Percentiles rank a stretch among this genome's conserved stretches.
Evolutionary conservation across 2,888 invertebrate species (phyloP).

Genomic region (Oxyscelio sp.): DNA sequence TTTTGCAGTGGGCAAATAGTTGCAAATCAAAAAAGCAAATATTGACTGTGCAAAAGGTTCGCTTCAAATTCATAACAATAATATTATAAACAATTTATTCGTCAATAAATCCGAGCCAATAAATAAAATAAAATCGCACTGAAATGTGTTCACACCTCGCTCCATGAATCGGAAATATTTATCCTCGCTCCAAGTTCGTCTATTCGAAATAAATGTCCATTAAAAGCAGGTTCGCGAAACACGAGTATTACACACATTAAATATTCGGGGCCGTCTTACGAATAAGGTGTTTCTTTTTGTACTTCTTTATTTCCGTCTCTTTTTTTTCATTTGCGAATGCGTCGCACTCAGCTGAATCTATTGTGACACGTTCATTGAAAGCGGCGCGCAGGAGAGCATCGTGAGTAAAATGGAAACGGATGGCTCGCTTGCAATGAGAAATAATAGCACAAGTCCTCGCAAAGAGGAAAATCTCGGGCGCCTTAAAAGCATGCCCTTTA

Average conservation of each 20-base stretch:
- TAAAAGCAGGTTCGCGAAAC: slow-evolving; percentile 14
- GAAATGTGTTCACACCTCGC: background rate
- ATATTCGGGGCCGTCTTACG: background rate
- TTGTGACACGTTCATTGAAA: slow-evolving; percentile 64
- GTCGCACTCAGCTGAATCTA: slow-evolving; percentile 51
- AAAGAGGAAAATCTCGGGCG: slow-evolving; percentile 79
- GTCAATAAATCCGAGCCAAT: background rate
- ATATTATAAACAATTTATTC: background rate
- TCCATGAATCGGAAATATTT: background rate
- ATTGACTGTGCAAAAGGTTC: background rate
- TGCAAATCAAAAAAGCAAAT: too few species aligned
- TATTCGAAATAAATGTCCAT: slow-evolving; percentile 14
- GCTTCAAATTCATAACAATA: background rate
- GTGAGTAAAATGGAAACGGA: slow-evolving; percentile 80
- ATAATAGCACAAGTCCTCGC: slow-evolving; percentile 81
- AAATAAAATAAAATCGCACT: background rate
- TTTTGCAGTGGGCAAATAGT: too few species aligned
- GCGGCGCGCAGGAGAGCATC: slow-evolving; percentile 48
- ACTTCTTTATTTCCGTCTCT: slow-evolving; percentile 10
- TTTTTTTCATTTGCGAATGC: slow-evolving; percentile 30
- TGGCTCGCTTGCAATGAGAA: slow-evolving; percentile 82
- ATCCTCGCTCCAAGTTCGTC: slow-evolving; percentile 2
- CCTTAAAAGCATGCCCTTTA: slow-evolving; percentile 82
- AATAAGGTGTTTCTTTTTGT: background rate
- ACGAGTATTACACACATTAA: background rate